Evolutionary conservation across 2,113 vertebrate species (phyloP).

Genomic region (Calonectris borealis): DNA sequence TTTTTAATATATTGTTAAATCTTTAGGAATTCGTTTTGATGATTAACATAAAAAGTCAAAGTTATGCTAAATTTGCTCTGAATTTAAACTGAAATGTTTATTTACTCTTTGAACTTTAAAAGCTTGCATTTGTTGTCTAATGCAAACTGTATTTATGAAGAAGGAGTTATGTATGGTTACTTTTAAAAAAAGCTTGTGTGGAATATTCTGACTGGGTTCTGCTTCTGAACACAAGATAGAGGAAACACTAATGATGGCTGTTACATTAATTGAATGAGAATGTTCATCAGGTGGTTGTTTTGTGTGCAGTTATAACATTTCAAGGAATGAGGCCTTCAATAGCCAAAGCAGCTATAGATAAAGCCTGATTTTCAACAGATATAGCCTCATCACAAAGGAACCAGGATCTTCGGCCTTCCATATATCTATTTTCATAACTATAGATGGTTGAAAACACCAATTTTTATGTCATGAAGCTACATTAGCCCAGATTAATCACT

Average conservation of each 20-base stretch:
- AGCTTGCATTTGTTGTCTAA: neutral
- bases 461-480: neutral
- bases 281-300: neutral
- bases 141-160: neutral
- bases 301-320: neutral
- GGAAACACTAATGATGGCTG: neutral
- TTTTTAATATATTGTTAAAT: neutral
- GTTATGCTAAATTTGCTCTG: neutral
- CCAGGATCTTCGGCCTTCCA: neutral
- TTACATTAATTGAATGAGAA: neutral
- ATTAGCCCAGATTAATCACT: neutral
- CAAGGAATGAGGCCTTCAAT: neutral
- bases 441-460: neutral
- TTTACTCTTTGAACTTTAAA: neutral
- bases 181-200: neutral
- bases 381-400: neutral
- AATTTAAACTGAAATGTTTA: neutral
- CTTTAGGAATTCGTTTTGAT: neutral
- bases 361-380: neutral
- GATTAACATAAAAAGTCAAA: neutral
- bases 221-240: neutral
- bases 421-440: neutral
- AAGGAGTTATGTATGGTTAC: neutral
- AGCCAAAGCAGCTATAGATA: neutral
- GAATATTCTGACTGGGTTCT: neutral